These are phyloP conservation scores for Branchellion lobata DNA, from an alignment of 2,888 invertebrate species.

Conservation along the genomic window DNA sequence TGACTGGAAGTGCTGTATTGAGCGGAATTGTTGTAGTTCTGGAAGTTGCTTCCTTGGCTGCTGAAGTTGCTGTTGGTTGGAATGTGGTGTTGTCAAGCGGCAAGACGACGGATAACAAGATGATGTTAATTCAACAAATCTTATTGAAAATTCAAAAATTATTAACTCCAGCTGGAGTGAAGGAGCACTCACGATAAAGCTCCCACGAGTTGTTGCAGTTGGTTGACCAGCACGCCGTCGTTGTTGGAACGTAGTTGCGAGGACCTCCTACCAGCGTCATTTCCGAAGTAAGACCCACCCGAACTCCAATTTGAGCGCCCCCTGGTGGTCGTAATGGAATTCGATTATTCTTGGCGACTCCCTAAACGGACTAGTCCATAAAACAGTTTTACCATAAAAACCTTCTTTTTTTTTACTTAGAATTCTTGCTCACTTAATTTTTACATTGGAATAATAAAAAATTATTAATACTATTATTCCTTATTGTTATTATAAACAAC, in stretches of 20 bases:
- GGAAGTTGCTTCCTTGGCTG: neutral
- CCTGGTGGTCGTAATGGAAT: neutral
- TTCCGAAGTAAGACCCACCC: constrained; percentile 39
- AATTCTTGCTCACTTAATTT: too few species aligned
- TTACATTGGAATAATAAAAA: too few species aligned
- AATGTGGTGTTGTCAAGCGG: too few species aligned
- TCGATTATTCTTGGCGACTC: too few species aligned
- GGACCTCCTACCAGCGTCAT: neutral
- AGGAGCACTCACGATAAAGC: constrained; percentile 42
- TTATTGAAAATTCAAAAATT: neutral
- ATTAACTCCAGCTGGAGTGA: neutral
- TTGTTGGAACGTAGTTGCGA: neutral
- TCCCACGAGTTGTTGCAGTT: constrained; percentile 48
- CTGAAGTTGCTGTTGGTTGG: neutral
- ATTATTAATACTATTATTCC: too few species aligned
- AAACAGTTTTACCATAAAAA: too few species aligned
- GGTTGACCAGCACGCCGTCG: constrained; percentile 41
- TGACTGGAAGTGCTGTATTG: neutral
- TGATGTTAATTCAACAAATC: too few species aligned
- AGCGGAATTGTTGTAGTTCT: neutral
- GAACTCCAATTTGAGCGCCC: neutral
- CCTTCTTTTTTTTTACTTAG: too few species aligned
- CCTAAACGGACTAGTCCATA: too few species aligned
- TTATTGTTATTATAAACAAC: too few species aligned
- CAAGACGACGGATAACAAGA: too few species aligned